Base-by-base conservation (phyloP, 2,888 invertebrate species). In the Myathropa florea region DNA sequence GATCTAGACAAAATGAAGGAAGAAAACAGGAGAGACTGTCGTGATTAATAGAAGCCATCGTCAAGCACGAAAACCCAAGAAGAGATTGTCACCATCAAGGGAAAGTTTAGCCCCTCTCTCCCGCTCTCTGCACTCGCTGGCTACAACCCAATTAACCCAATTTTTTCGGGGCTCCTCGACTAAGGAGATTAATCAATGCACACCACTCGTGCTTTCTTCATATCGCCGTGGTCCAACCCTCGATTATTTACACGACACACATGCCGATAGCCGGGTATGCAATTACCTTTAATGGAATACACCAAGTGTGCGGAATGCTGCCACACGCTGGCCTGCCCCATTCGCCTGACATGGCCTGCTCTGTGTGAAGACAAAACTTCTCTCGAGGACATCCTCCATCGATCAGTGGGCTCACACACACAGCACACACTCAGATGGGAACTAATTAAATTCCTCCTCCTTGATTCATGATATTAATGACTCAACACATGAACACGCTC, bases 381-480 rank as follows among this genome's bases (percentile, higher is more conserved):
- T 68, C 59, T 59, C 61, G 57, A 33, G 68, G 73, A 79, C 80
- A 75, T 65, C 65, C 60, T 70, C 53, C 28, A 46, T 26, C 57
- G 67, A 59, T 36, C 70, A 65, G 70, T 67, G 24, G 18, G 39
- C 39, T 75, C 64, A 24, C n/a, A 2, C 6, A 28, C 24, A 26
- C 23, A 26, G n/a, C 24, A 26, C 4, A 26, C 24, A 7, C 18
- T 6, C 46, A 4, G 33, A 73, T 21, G 53, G 60, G 70, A 80
- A 80, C 71, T 84, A 85, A 85, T 85, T 82, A 85, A 83, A 85
- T 82, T 82, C 85, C 84, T 85, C 84, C 84, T 85, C 76, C 77
- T 82, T 82, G 82, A 85, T 82, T 77, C 73, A 63, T 64, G 72
- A 82, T 78, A 77, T 77, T 85, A 77, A 85, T 85, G 85, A 65